Evolutionary conservation across 2,797 vertebrate species (phyloP), one percentile per base, ranked within the genome.

Genomic region (Brachyalestes nurse): DNA sequence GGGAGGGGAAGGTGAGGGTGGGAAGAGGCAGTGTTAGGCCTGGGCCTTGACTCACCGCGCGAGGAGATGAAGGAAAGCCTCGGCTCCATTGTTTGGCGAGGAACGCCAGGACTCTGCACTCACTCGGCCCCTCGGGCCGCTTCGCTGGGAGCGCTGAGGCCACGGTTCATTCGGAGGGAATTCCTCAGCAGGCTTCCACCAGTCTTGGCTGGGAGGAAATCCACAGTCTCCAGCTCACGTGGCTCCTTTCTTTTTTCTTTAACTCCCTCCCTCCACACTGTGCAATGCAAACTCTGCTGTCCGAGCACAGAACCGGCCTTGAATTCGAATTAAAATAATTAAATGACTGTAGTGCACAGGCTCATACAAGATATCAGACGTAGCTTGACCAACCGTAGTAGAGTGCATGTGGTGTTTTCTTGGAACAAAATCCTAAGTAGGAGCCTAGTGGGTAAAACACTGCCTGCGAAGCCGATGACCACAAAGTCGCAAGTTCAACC

Each of bases 141-240:
- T 77, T 77, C 82, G 79, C 76, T 76, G 74, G 60, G 79, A 82
- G 77, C 61, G 72, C 53, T 42, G 75, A 85, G 79, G 79, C 79
- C 73, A 75, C 45, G 75, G 72, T 91, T 89, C 87, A 86, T 86
- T 87, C 89, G 23, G 82, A 92, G 92, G 93, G 91, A 92, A 92
- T 91, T 91, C 92, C 92, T 91, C 86, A 86, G 84, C 80, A 55
- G 79, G 85, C 78, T 84, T 25, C 77, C 61, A 64, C 75, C 85
- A 85, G 84, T 72, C 88, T 81, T 34, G 14, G 79, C n/a, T 85
- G 75, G 34, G 87, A 88, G 85, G 83, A 86, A 84, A 80, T 82
- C 71, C 75, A 84, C 74, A 40, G 78, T 73, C 58, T 86, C 70
- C 75, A 79, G 72, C 76, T 70, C 79, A 78, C 79, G 61, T 82